Base-by-base conservation (phyloP, 1,140 invertebrate species). In the Araneus ventricosus region DNA sequence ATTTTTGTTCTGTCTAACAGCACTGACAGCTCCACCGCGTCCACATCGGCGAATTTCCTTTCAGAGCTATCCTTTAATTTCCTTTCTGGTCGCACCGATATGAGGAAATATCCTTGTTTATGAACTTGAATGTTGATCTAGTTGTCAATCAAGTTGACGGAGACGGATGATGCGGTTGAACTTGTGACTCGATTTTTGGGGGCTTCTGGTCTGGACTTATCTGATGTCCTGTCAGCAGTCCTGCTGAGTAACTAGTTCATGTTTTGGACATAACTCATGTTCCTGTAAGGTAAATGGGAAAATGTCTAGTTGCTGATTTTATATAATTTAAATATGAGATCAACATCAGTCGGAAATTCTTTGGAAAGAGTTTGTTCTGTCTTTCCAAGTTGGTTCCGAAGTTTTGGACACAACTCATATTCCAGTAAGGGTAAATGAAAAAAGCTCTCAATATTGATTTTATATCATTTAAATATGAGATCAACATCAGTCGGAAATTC, bases 21-120 rank as follows among this genome's bases (percentile, higher is more conserved):
- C 61, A 10, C 61, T 67, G 24, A 67, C 61, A 67, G 61, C 7
- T 27, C 6, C 61, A 5, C 24, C 61, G 7, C 24, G n/a, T 27
- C 27, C 24, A n/a, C 3, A 67, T 67, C 61, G 41, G 7, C 41
- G 41, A 45, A 27, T 63, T 63, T 63, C n/a, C 27, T 67, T 75
- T 75, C 27, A 75, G 4, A 5, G 5, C 67, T 37, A 17, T 20
- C 27, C 20, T 67, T 30, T 67, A 27, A 30, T 67, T 67, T 27
- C 61, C 30, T 75, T 4, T 20, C 67, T 37, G 8, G 17, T 34
- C 30, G 22, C 39, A 27, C 22, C 39, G 80, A 27, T n/a, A 84
- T n/a, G 80, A 84, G 80, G 80, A 84, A 84, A 84, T 84, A 84
- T 84, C 80, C 80, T 84, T 84, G 80, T 84, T 84, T 84, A 27